Evolutionary conservation across 1,140 invertebrate genomes (phyloP).

Genomic region (Rhopalosiphum maidis): DNA sequence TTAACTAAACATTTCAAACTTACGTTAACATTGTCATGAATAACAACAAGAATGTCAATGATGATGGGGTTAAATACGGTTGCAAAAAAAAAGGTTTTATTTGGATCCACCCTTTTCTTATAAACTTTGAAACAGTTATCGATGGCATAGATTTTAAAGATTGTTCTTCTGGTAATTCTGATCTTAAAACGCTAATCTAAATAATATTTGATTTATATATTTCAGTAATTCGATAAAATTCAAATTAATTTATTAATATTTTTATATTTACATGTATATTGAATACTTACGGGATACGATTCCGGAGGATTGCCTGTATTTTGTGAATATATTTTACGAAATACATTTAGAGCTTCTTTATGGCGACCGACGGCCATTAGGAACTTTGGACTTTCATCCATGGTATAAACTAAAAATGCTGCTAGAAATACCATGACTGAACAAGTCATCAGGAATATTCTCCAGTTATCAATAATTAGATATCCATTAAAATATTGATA

Average conservation of each 20-base stretch:
- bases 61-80: slow-evolving; percentile 11
- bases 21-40: slow-evolving; percentile 23
- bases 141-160: slow-evolving; percentile 23
- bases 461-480: slow-evolving; percentile 89
- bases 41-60: slow-evolving; percentile 14
- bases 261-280: background rate
- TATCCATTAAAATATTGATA: slow-evolving; percentile 58
- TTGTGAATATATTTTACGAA: slow-evolving; percentile 78
- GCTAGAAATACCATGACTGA: slow-evolving; percentile 85
- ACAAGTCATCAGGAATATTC: slow-evolving; percentile 87
- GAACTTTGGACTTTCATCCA: slow-evolving; percentile 94
- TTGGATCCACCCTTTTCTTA: slow-evolving; percentile 13
- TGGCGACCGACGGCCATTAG: slow-evolving; percentile 77
- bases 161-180: background rate
- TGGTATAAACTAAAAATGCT: slow-evolving; percentile 78
- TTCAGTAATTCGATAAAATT: background rate
- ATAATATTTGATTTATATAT: background rate
- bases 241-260: background rate
- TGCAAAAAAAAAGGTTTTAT: slow-evolving; percentile 35
- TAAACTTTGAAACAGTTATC: background rate
- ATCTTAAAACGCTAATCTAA: slow-evolving; percentile 13
- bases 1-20: background rate
- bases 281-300: slow-evolving; percentile 68
- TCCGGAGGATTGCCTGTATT: slow-evolving; percentile 78
- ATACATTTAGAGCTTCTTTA: slow-evolving; percentile 80